Evolutionary conservation across 1,140 invertebrate species (phyloP).

Genomic region (Euwallacea fornicatus): DNA sequence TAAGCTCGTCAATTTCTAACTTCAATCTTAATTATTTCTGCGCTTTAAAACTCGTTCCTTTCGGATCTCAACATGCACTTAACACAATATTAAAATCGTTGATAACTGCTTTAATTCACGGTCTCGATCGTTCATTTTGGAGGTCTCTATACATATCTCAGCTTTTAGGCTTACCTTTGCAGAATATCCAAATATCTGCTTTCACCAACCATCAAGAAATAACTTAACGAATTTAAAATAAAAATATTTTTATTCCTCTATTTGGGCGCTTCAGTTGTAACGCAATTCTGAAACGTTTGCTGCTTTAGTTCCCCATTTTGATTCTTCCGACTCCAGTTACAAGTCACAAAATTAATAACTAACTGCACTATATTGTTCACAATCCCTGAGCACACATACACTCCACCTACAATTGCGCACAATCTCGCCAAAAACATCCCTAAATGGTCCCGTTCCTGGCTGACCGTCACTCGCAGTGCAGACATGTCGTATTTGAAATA

Average conservation of each 20-base stretch:
- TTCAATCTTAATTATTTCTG: no score
- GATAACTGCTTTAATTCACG: no score
- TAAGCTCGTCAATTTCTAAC: no score
- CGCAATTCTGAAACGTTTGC: neutral
- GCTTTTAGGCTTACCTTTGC: no score
- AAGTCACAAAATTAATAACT: slow-evolving; percentile 52
- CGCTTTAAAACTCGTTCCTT: no score
- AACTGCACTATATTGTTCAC: slow-evolving; percentile 55
- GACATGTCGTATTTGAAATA: slow-evolving; percentile 95
- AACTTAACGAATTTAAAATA: no score
- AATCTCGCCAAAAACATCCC: slow-evolving; percentile 81
- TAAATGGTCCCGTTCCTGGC: slow-evolving; percentile 77
- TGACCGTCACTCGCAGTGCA: slow-evolving; percentile 82
- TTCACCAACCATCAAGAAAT: no score
- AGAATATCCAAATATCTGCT: no score
- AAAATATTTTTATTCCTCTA: neutral
- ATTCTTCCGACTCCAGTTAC: slow-evolving; percentile 41
- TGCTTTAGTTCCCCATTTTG: neutral
- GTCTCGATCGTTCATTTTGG: no score
- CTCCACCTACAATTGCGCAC: slow-evolving; percentile 87
- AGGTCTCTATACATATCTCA: no score
- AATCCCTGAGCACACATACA: slow-evolving; percentile 81
- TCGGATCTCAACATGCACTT: no score
- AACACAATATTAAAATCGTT: no score
- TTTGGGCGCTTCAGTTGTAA: neutral